Evolutionary conservation across 1,140 invertebrate species (phyloP).

Genomic region (Palaemon carinicauda): DNA sequence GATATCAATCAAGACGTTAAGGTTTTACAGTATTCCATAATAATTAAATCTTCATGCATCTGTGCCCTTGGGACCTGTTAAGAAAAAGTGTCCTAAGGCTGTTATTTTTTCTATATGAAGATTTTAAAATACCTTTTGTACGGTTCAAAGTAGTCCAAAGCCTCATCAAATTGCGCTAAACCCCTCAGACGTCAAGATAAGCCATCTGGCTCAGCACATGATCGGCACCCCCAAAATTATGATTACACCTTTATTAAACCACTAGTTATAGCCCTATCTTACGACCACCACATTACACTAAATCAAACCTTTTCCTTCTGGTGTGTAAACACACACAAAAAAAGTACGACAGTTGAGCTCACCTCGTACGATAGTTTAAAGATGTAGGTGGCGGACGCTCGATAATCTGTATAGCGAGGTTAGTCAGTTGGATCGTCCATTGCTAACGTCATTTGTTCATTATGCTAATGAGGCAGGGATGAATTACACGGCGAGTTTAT

Average conservation of each 20-base stretch:
- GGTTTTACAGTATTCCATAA: background rate
- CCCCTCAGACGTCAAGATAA: background rate
- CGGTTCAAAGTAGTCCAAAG: background rate
- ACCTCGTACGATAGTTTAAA: background rate
- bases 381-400: background rate
- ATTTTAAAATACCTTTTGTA: background rate
- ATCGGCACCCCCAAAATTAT: background rate
- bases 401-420: background rate
- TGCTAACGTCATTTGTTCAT: constrained; percentile 10
- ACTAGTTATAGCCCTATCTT: background rate
- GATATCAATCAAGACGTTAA: too few species aligned
- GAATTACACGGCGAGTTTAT: constrained; percentile 26
- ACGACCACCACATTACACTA: too few species aligned
- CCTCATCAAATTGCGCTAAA: background rate
- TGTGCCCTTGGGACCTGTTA: too few species aligned
- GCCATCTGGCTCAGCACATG: background rate
- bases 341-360: too few species aligned
- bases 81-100: background rate
- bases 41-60: background rate
- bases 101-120: background rate
- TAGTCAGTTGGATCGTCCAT: background rate
- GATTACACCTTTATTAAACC: constrained; percentile 3
- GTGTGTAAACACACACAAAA: background rate
- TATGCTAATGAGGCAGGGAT: constrained; percentile 25
- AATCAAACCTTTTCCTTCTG: background rate